Evolutionary conservation across 1,140 invertebrate genomes (phyloP).

Genomic region (Cherax destructor): DNA sequence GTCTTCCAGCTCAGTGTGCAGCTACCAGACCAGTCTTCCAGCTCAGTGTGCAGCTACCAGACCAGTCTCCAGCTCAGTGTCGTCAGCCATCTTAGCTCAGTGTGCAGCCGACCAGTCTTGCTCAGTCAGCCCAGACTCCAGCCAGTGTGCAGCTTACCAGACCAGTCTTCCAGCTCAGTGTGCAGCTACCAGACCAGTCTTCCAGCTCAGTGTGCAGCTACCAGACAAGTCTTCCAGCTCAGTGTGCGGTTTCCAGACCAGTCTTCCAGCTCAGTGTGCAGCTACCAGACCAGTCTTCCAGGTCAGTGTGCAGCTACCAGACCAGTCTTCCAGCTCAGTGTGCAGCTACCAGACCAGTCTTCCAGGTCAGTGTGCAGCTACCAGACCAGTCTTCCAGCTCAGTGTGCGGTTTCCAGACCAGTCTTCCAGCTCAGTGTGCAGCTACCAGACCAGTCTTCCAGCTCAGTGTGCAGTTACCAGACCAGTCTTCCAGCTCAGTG

Average conservation of each 20-base stretch:
- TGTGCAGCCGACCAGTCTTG: conserved; percentile 76
- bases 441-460: conserved; percentile 77
- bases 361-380: conserved; percentile 76
- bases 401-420: conserved; percentile 73
- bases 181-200: conserved; percentile 76
- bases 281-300: conserved; percentile 76
- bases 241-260: conserved; percentile 76
- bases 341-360: conserved; percentile 76
- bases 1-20: conserved; percentile 77
- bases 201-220: conserved; percentile 76
- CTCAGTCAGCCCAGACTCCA: conserved; percentile 77
- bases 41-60: conserved; percentile 76
- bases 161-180: conserved; percentile 77
- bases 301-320: conserved; percentile 76
- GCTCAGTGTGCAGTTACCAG: conserved; percentile 76
- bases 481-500: conserved; percentile 77
- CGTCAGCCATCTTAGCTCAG: too few relatives aligned
- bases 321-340: conserved; percentile 77
- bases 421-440: too few relatives aligned
- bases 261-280: conserved; percentile 77
- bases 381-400: conserved; percentile 77
- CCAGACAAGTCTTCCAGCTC: conserved; percentile 77
- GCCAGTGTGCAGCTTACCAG: conserved; percentile 75
- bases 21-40: conserved; percentile 76
- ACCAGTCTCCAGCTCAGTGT: conserved; percentile 77